Base-by-base conservation (phyloP, 2,113 vertebrate species). In the Rhinolophus ferrumequinum region DNA sequence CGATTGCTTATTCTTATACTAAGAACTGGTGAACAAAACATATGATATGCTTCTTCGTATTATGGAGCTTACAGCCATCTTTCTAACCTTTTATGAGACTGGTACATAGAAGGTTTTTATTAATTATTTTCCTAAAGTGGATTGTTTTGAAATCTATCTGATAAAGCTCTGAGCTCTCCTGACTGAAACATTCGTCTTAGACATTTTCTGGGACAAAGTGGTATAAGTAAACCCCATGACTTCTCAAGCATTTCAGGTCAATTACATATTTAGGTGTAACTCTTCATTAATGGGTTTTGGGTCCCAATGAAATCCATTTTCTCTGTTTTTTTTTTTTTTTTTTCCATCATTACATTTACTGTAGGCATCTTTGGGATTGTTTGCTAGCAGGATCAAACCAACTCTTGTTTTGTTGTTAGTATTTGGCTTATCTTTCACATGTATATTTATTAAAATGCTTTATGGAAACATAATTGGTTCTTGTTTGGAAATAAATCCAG, bases 401-500 rank as follows among this genome's bases (percentile, higher is more conserved):
- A 0, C 2, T 86, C 10, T 66, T 21, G 79, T 70, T 86, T 88
- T 80, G 2, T 35, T 64, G 14, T 87, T 88, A 77, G 50, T 9
- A 0, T 67, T 91, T 66, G 3, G 6, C 14, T 58, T 33, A 80
- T 67, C 6, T 93, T 91, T 85, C 50, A 62, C 3, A 56, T 12
- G 26, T 75, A 38, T 28, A 35, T 35, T 72, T 85, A 88, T 60
- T 84, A 75, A 92, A 80, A 8, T 38, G 8, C 6, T 84, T 47
- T 56, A 28, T 70, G 10, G 38, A 88, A 97, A 76, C 24, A 41
- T 21, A 85, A 54, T 41, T 77, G 54, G 12, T 69, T 93, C 4
- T 93, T 82, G 14, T 33, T 95, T 89, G 8, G 72, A 82, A 89
- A 60, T 80, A 88, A 73, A 75, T 73, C 19, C 62, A 77, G 70